Base-by-base conservation (phyloP, 2,888 invertebrate species). In the Acrocera orbiculus region DNA sequence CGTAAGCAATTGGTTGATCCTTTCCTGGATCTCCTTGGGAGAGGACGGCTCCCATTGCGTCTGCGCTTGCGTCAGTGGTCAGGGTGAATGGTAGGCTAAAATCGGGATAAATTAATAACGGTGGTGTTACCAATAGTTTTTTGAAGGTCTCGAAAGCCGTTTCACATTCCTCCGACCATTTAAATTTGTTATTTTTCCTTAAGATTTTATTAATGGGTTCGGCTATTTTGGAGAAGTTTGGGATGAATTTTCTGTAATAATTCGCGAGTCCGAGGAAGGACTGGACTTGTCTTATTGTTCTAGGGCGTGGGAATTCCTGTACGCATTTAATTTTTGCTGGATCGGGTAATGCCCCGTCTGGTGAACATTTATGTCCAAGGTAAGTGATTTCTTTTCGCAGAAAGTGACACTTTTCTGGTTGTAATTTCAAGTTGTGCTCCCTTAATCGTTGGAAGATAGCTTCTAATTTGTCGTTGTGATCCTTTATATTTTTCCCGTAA, bases 211-310 rank as follows among this genome's bases (percentile, higher is more conserved):
- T n/a, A n/a, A n/a, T n/a, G n/a, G n/a, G n/a, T n/a, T n/a, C n/a
- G n/a, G n/a, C n/a, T n/a, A n/a, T n/a, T n/a, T n/a, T n/a, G n/a
- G n/a, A n/a, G n/a, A n/a, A n/a, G n/a, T 33, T 29, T 17, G 31
- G 41, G 10, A 49, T 37, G 17, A 46, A 51, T 31, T 47, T 44
- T 2, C 47, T 36, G 31, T 49, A 49, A 31, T 44, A 51, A 1
- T 41, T 38, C 2, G 48, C 45, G 6, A 51, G 24, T 11, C 47
- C 49, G 28, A 48, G 29, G 17, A 49, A 43, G 30, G 49, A 47
- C 5, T 46, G 30, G 3, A 49, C 39, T 25, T 47, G 37, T 19
- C 45, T 44, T 0, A 46, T 36, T 23, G 39, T 41, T 16, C 14
- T 42, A 10, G 48, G 45, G 9, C 10, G 20, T 2, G 43, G 37